Base-by-base conservation (phyloP, 2,888 invertebrate species). In the Leptinotarsa peninsularis region DNA sequence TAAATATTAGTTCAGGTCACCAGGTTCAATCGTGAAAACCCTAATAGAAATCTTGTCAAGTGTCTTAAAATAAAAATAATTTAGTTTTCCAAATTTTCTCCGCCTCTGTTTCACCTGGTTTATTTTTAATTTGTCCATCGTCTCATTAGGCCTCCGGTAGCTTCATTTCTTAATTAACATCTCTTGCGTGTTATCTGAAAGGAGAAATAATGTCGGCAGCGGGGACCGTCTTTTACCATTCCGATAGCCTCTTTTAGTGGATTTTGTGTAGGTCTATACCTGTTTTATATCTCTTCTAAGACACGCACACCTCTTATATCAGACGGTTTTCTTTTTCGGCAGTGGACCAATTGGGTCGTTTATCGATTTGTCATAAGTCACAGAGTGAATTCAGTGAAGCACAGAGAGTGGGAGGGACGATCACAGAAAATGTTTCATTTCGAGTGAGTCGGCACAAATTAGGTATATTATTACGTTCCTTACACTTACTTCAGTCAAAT, bases 151-250 rank as follows among this genome's bases (percentile, higher is more conserved):
- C 85, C 84, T 85, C 84, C 87, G 85, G 87, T 87, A 87, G 87
- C 87, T 86, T 87, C 86, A 87, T 87, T 87, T 87, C 87, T 87
- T 87, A 87, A 87, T 87, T 87, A 87, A 87, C 86, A 86, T 86
- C 86, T 87, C 85, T 85, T 86, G 86, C 86, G 85, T 86, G 87
- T 86, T 87, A 87, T 87, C 86, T 81, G 79, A 81, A 80, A 84
- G 85, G 84, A 78, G 74, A 76, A 78, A 83, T 84, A 85, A 86
- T 86, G 86, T 85, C 84, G 84, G 84, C 84, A 84, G 85, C 67
- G 72, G 76, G 76, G 76, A 81, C 83, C 82, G 84, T 83, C 85
- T 86, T 85, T 83, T 84, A 82, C 84, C 82, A 84, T 82, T 83
- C 81, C 75, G 86, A 86, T 87, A 86, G 85, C 83, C 84, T 82